Conservation (phyloP, 2,113 vertebrate genomes). For the Columba livia region DNA sequence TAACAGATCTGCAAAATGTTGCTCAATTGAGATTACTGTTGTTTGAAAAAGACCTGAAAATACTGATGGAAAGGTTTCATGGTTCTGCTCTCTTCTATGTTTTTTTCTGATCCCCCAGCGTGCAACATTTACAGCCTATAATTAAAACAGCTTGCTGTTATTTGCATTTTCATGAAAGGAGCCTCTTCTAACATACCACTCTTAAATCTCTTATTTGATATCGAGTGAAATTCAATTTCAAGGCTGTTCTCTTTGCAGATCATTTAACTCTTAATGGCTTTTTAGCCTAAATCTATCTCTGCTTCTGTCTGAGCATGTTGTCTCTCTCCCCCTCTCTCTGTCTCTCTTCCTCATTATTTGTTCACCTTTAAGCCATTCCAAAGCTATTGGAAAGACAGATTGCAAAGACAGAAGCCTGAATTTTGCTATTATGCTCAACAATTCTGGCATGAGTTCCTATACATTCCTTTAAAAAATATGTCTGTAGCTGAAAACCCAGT, state of each 20-base stretch:
- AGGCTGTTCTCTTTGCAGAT: slow-evolving; percentile 16
- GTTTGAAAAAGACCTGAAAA: slow-evolving; percentile 6
- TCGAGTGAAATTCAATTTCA: background rate
- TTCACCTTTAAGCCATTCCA: slow-evolving; percentile 53
- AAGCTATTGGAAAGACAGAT: slow-evolving; percentile 47
- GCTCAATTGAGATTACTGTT: background rate
- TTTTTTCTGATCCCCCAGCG: background rate
- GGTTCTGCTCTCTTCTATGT: background rate
- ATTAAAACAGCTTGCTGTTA: slow-evolving; percentile 58
- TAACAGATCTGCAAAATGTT: background rate
- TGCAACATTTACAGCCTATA: slow-evolving; percentile 12
- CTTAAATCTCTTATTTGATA: slow-evolving; percentile 23
- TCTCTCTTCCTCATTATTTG: slow-evolving; percentile 13
- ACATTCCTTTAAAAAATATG: slow-evolving; percentile 1
- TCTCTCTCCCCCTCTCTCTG: background rate
- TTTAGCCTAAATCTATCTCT: background rate
- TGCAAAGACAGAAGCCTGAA: slow-evolving; percentile 43
- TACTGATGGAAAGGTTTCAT: background rate
- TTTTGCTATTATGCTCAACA: slow-evolving; percentile 20
- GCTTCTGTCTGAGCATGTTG: background rate
- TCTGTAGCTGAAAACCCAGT: background rate
- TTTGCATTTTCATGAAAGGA: slow-evolving; percentile 48
- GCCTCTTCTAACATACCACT: background rate
- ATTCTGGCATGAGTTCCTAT: slow-evolving; percentile 1
- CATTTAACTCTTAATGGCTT: slow-evolving; percentile 31